Base-by-base conservation (phyloP, 1,140 invertebrate species). In the Zaprionus capensis region DNA sequence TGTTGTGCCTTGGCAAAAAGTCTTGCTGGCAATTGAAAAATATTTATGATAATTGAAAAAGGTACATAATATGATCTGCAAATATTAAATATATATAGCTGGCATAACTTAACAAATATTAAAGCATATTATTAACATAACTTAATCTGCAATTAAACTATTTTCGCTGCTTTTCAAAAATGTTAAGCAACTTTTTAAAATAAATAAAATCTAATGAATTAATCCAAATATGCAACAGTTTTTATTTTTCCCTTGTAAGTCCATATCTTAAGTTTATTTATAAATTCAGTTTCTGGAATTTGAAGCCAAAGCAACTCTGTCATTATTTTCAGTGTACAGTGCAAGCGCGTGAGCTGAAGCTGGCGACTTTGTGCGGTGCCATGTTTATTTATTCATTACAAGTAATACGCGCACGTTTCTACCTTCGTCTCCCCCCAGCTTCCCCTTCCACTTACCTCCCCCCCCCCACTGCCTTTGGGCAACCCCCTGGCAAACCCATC, bases 331-430 rank as follows among this genome's bases (percentile, higher is more conserved):
- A 34, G 31, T 22, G 46, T 5, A 24, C 20, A 51, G 20, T 51
- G 46, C 46, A 51, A 14, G 46, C 46, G 9, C 20, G 46, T 22
- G 46, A 51, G 20, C 20, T 49, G 31, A 24, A 11, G 46, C 20
- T 22, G 31, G 46, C 41, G 46, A 76, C 55, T 64, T 59, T 73
- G 68, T 51, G 62, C 62, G 71, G 69, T 57, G 17, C 59, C 62
- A 51, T 87, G 83, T 88, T 87, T 87, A 87, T 88, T 87, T 87
- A 87, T 87, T 87, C 84, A 87, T 87, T 79, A 82, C 75, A 81
- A 90, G 85, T 87, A 87, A 87, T 88, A 81, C 71, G 74, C 81
- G 71, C 51, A 51, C 26, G 62, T 46, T 51, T 12, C 20, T 46
- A n/a, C 41, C 28, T 41, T 17, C 22, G 4, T 34, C 28, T 20